Evolutionary conservation across 2,888 invertebrate species (phyloP).

Genomic region (Antheraea assamensis): DNA sequence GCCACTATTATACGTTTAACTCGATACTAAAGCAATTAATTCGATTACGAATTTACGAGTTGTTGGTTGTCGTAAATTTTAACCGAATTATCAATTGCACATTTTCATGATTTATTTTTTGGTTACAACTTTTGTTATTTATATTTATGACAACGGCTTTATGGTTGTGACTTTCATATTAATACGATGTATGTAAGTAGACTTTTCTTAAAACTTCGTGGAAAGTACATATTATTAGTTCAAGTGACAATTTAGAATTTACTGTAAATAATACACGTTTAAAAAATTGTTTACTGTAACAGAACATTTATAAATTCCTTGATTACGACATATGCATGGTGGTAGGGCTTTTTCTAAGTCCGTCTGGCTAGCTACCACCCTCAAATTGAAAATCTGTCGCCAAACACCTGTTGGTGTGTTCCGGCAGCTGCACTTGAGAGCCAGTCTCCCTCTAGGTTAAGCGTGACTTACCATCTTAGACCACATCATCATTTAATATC

Average conservation of each 20-base stretch:
- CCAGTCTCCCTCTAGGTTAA: no score
- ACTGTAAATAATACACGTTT: not conserved
- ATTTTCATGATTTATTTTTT: conserved; percentile 66
- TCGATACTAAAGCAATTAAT: conserved; percentile 56
- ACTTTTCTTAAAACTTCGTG: not conserved
- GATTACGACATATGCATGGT: no score
- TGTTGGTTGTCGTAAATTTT: conserved; percentile 77
- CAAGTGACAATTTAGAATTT: not conserved
- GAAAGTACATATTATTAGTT: not conserved
- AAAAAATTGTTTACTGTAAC: not conserved
- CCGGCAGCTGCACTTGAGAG: no score
- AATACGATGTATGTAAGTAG: not conserved
- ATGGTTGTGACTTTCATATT: conserved; percentile 25
- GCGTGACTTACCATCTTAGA: no score
- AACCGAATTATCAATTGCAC: conserved; percentile 45
- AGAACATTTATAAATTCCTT: no score
- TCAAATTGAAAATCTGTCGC: no score
- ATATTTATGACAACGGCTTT: conserved; percentile 66
- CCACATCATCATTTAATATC: no score
- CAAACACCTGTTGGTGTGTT: no score
- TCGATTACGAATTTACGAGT: conserved; percentile 72
- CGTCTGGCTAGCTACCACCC: no score
- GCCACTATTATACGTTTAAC: conserved; percentile 45
- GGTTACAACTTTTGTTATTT: conserved; percentile 53
- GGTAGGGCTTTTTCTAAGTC: no score